Evolutionary conservation across 1,140 invertebrate genomes (phyloP).

Genomic region (Neotoxoptera formosana): DNA sequence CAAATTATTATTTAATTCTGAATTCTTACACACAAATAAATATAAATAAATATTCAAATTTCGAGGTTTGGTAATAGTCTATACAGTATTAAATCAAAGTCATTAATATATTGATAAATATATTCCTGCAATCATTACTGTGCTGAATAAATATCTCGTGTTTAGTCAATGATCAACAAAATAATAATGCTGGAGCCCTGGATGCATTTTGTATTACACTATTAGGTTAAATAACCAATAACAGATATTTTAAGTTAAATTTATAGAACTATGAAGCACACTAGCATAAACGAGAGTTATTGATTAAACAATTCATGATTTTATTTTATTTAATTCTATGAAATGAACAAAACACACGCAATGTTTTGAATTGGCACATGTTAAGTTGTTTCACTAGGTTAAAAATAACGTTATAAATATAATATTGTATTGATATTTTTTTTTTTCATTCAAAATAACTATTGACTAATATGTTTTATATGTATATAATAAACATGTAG

Average conservation of each 20-base stretch:
- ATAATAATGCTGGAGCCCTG: neutral
- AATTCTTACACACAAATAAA: no score
- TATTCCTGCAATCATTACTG: no score
- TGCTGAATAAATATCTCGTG: no score
- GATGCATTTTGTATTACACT: neutral
- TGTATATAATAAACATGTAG: neutral
- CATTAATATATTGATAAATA: no score
- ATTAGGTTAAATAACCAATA: neutral
- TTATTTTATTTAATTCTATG: neutral
- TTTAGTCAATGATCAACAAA: neutral
- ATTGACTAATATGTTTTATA: neutral
- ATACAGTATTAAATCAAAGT: no score
- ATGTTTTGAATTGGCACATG: neutral
- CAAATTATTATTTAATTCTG: no score
- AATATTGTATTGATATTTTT: neutral
- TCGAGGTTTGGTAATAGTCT: no score
- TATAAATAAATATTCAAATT: no score
- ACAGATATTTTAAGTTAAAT: neutral
- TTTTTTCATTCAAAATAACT: neutral
- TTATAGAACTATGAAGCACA: neutral
- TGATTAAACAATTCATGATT: neutral
- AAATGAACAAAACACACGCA: neutral
- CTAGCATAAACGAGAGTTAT: neutral
- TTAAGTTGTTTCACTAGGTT: neutral
- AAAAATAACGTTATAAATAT: neutral